Percentiles rank a stretch among this genome's conserved stretches.
Evolutionary conservation across 2,113 vertebrate species (phyloP).

Genomic region (Xenus cinereus): DNA sequence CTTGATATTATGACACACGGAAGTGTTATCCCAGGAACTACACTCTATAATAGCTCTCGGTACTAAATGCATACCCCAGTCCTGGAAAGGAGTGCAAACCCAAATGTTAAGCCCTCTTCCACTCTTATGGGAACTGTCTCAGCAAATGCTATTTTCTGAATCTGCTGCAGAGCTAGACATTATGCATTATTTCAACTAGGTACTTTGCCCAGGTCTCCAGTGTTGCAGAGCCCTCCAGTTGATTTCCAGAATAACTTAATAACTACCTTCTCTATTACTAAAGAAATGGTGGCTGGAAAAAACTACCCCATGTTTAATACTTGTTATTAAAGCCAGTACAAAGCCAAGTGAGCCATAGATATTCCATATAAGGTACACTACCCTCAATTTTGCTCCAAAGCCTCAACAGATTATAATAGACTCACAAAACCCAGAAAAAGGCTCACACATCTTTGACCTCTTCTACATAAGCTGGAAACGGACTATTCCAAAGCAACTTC

Average conservation of each 20-base stretch:
- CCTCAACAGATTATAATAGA: background rate
- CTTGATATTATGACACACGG: no score
- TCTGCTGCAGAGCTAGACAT: background rate
- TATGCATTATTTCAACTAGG: background rate
- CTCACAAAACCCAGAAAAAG: background rate
- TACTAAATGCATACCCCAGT: background rate
- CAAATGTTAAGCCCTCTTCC: background rate
- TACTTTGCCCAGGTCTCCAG: background rate
- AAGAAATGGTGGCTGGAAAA: background rate
- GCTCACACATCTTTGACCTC: background rate
- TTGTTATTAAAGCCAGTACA: background rate
- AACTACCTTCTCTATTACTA: background rate
- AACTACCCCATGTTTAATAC: background rate
- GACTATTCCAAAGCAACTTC: background rate
- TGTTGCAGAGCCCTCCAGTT: background rate
- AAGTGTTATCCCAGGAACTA: background rate
- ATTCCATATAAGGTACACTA: background rate
- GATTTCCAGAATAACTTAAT: background rate
- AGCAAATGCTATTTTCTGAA: background rate
- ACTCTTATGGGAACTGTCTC: background rate
- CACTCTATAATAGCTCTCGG: background rate
- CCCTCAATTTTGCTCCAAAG: background rate
- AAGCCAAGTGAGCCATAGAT: background rate
- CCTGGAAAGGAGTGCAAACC: background rate
- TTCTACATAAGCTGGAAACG: background rate